Conservation (phyloP, 1,140 invertebrate species). For the Conopomorpha cramerella region DNA sequence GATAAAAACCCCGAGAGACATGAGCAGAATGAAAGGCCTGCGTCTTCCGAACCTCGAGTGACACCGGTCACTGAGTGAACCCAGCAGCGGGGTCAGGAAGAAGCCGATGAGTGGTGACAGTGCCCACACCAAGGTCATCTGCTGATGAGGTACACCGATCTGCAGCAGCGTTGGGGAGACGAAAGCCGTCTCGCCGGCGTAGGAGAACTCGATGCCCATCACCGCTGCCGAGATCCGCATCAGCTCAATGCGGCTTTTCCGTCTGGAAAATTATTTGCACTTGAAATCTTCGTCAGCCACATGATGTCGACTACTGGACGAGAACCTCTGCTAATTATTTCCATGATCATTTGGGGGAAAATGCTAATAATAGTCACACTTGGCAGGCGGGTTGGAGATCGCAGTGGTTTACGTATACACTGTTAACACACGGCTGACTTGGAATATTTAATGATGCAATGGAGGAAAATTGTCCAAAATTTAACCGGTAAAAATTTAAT, state of each 20-base stretch:
- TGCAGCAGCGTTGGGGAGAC: constrained; percentile 93
- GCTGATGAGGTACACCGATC: constrained; percentile 87
- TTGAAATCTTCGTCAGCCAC: no score
- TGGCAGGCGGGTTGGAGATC: no score
- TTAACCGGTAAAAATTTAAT: no score
- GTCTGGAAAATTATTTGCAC: constrained; percentile 64
- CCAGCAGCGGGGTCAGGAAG: constrained; percentile 89
- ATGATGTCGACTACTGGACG: no score
- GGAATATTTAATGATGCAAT: no score
- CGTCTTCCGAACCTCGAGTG: constrained; percentile 78
- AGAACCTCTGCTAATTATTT: no score
- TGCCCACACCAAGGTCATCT: constrained; percentile 96
- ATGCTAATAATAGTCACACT: no score
- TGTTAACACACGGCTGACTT: no score
- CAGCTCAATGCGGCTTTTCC: constrained; percentile 81
- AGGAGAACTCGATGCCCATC: constrained; percentile 97
- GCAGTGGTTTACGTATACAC: no score
- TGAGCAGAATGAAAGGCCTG: constrained; percentile 87
- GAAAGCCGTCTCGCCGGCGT: constrained; percentile 96
- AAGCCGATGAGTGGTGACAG: constrained; percentile 90
- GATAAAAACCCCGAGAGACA: constrained; percentile 87
- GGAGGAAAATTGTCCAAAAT: no score
- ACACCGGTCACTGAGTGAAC: constrained; percentile 91
- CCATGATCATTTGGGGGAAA: no score
- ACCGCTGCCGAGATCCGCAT: constrained; percentile 90